phyloP scores from a whole-genome alignment of 2,113 vertebrate species.

The Myiozetetes cayanensis region DNA sequence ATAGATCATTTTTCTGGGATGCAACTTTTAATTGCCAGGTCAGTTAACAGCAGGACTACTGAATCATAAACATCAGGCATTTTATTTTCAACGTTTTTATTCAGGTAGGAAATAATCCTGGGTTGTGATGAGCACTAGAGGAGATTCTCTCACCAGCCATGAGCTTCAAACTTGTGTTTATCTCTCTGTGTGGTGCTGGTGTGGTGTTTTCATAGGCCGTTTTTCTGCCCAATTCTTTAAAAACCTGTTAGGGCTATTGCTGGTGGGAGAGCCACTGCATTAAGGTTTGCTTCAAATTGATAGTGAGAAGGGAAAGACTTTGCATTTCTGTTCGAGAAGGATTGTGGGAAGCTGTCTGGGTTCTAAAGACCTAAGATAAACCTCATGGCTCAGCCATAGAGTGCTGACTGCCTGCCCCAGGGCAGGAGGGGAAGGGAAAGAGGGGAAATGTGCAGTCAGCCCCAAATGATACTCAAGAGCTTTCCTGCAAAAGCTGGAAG shows the following conservation, averaged over 20 bases:
- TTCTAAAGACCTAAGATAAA: constrained; percentile 41
- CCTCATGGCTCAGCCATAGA: not conserved
- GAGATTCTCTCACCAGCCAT: not conserved
- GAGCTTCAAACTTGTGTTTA: not conserved
- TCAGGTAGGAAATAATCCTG: not conserved
- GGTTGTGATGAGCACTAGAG: not conserved
- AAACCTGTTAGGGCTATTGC: not conserved
- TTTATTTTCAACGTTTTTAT: not conserved
- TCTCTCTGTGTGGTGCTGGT: not conserved
- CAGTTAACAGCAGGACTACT: not conserved
- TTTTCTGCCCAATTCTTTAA: not conserved
- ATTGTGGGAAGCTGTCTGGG: not conserved
- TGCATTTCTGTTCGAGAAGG: not conserved
- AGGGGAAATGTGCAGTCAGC: constrained; percentile 7
- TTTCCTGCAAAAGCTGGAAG: constrained; percentile 11
- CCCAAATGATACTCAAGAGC: not conserved
- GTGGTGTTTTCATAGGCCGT: not conserved
- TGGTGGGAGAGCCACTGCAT: not conserved
- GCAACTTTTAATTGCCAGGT: not conserved
- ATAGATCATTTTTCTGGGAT: not conserved
- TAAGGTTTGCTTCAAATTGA: not conserved
- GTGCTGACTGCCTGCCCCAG: not conserved
- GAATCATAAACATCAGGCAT: not conserved
- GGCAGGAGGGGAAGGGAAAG: not conserved
- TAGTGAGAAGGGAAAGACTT: not conserved